These are phyloP conservation scores for Graphium colonna DNA, from an alignment of 2,888 invertebrate species.

Conservation along the genomic window DNA sequence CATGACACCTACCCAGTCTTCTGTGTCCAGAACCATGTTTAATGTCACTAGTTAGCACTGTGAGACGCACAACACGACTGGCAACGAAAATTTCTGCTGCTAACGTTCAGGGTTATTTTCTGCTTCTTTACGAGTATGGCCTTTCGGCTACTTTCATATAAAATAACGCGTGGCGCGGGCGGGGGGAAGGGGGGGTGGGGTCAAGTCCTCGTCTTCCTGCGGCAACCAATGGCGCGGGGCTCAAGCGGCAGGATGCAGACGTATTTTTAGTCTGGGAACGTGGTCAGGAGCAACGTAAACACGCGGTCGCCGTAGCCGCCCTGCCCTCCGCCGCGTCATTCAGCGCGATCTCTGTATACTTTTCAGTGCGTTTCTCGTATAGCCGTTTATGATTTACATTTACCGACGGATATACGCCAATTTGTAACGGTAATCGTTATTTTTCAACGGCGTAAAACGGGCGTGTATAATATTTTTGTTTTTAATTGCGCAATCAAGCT, in stretches of 20 bases:
- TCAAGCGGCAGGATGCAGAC: slow-evolving; percentile 77
- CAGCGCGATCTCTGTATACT: too few species aligned
- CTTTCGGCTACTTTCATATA: slow-evolving; percentile 69
- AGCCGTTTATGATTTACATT: slow-evolving; percentile 36
- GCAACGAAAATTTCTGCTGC: slow-evolving; percentile 59
- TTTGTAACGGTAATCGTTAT: not conserved
- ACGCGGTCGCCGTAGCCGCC: slow-evolving; percentile 48
- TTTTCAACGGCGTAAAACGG: not conserved
- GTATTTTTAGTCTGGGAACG: slow-evolving; percentile 76
- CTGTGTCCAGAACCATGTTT: slow-evolving; percentile 76
- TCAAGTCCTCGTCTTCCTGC: slow-evolving; percentile 65
- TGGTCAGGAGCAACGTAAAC: slow-evolving; percentile 77
- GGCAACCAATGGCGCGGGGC: slow-evolving; percentile 69
- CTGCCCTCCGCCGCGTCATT: slow-evolving; percentile 41
- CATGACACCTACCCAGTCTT: slow-evolving; percentile 72
- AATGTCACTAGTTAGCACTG: slow-evolving; percentile 76
- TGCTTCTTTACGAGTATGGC: slow-evolving; percentile 64
- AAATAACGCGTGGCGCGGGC: slow-evolving; percentile 38
- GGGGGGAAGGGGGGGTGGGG: slow-evolving; percentile 46
- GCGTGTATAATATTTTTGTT: not conserved
- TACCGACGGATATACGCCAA: slow-evolving; percentile 11
- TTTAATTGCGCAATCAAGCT: too few species aligned
- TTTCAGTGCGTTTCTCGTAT: slow-evolving; percentile 37
- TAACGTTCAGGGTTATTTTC: slow-evolving; percentile 78
- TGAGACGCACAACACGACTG: slow-evolving; percentile 80